phyloP scores from a whole-genome alignment of 2,888 invertebrate species.

The Andrena minutula region DNA sequence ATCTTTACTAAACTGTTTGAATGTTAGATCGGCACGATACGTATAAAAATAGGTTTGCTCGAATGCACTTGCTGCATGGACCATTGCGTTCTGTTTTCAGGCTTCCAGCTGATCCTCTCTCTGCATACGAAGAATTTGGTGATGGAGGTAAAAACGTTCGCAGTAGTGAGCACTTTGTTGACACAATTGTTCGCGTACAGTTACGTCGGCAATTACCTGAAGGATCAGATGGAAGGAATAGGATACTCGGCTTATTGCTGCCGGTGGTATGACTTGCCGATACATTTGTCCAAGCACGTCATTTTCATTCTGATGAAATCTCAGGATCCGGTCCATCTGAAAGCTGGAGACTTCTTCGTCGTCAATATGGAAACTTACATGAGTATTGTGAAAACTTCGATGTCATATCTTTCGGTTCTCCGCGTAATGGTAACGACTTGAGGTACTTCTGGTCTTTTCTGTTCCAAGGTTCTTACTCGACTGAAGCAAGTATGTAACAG shows the following conservation, averaged over 20 bases:
- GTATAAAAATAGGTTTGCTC: too few relatives aligned
- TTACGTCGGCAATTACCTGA: conserved; percentile 40
- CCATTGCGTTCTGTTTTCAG: conserved; percentile 14
- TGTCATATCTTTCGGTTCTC: conserved; percentile 39
- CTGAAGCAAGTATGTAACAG: background rate
- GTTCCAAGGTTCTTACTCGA: background rate
- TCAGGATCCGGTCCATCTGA: conserved; percentile 1
- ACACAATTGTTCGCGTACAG: conserved; percentile 33
- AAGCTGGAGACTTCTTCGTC: conserved; percentile 21
- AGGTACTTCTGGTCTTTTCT: background rate
- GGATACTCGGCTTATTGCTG: background rate
- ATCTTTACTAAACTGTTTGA: too few relatives aligned
- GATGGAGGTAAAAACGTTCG: conserved; percentile 13
- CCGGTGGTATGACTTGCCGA: conserved; percentile 15
- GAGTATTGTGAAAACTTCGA: conserved; percentile 34
- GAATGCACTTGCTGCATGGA: background rate
- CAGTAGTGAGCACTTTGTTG: background rate
- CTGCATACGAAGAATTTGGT: background rate
- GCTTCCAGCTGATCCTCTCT: conserved; percentile 28
- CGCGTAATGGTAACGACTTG: conserved; percentile 24
- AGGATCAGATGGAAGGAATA: conserved; percentile 18
- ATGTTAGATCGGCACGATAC: too few relatives aligned
- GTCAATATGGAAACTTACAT: conserved; percentile 31
- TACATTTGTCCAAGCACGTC: background rate
- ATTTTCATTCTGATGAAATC: conserved; percentile 16